phyloP scores from a whole-genome alignment of 2,888 invertebrate species.

The Hirtodrosophila duncani region DNA sequence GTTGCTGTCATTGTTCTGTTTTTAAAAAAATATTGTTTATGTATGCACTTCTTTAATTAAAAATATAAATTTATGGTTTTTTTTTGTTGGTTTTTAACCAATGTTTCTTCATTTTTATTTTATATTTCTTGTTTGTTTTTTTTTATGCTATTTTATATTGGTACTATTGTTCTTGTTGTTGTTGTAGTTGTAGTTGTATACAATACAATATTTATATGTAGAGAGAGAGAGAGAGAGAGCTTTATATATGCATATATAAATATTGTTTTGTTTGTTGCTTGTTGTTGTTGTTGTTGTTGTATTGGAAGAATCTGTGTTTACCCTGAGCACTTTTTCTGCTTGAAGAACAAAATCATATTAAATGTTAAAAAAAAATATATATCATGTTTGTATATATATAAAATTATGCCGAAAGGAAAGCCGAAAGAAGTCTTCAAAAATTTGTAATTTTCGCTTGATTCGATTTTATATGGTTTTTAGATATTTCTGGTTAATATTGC shows the following conservation, averaged over 20 bases:
- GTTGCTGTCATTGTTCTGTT: conserved; percentile 12
- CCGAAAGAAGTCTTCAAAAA: conserved; percentile 51
- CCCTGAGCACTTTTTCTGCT: conserved; percentile 78
- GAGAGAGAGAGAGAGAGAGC: conserved; percentile 19
- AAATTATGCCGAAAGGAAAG: conserved; percentile 35
- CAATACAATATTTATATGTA: conserved; percentile 25
- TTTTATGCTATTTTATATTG: conserved; percentile 48
- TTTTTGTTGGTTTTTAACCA: conserved; percentile 23
- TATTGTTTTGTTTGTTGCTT: conserved; percentile 43
- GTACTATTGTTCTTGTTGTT: conserved; percentile 59
- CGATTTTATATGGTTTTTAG: too few species aligned
- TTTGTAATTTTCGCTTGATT: conserved; percentile 12
- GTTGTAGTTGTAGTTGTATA: conserved; percentile 30
- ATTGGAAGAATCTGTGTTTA: conserved; percentile 79
- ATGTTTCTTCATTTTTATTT: conserved; percentile 12
- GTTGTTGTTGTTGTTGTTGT: conserved; percentile 57
- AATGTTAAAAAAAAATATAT: conserved; percentile 9
- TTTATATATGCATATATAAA: conserved; percentile 55
- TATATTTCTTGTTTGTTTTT: conserved; percentile 31
- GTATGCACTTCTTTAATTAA: conserved; percentile 11
- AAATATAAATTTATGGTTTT: conserved; percentile 13
- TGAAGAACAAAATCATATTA: conserved; percentile 35
- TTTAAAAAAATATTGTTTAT: conserved; percentile 54
- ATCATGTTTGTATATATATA: conserved; percentile 12
- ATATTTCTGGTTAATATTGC: too few species aligned